Base-by-base conservation (phyloP, 2,113 vertebrate genomes). In the Gorilla gorilla region DNA sequence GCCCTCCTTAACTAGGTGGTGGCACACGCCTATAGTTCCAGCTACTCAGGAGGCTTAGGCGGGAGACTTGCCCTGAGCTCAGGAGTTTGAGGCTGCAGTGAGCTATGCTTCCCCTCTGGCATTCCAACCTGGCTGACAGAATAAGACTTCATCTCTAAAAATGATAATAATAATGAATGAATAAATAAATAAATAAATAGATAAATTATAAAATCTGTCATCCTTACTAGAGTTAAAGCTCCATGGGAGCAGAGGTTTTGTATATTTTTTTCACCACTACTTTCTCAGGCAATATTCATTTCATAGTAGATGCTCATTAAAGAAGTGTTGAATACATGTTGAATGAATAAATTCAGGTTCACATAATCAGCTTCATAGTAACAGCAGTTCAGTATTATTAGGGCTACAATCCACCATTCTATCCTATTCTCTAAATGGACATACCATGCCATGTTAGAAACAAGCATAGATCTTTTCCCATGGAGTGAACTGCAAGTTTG, bases 281-380 rank as follows among this genome's bases (percentile, higher is more conserved):
- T 45, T 82, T 76, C 45, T 82, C 79, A 38, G 25, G n/a, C 5
- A 8, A 73, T 17, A 32, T 8, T 73, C 35, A 30, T n/a, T 30
- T 9, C 6, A 4, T 18, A 90, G 81, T 59, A 94, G 43, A n/a
- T 73, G 84, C 57, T 94, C 52, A 90, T 16, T 73, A 89, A 94
- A 93, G 70, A 70, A 5, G 9, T 17, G 6, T 12, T 1, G n/a
- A 45, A 25, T 18, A 30, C 43, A 73, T 7, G 18, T 2, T 48
- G 32, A 50, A 20, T 73, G 45, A 79, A 27, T 25, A 61, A 55
- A 55, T 43, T 38, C 68, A 35, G 23, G 20, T 35, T 91, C 66
- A 32, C 3, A 20, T 20, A 25, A 30, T 76, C 55, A 93, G 22
- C 83, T 43, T 73, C 30, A 3, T 27, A 72, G 17, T 23, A 57